Base-by-base conservation (phyloP, 2,797 vertebrate species). In the Lindbergichthys nudifrons region DNA sequence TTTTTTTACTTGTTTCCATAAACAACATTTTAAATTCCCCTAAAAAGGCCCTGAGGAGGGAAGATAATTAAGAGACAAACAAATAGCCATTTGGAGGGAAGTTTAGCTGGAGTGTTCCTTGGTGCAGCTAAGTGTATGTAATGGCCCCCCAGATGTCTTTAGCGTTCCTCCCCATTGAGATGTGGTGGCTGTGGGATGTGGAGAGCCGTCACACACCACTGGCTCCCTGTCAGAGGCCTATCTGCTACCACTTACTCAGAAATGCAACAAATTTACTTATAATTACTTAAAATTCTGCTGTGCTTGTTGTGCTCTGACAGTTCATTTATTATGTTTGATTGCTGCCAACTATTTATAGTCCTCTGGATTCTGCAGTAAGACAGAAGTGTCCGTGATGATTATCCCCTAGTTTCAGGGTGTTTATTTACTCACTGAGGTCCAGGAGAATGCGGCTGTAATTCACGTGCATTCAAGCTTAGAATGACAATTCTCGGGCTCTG, bases 241-340 rank as follows among this genome's bases (percentile, higher is more conserved):
- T 95, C 94, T 96, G 95, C 93, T 95, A 96, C 91, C 94, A 95
- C 94, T 96, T 95, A 96, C 82, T 89, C 79, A 90, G 87, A 95
- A 95, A 94, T 87, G 79, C 89, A 92, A 93, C 93, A 94, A 84
- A 94, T 93, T 94, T 93, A 90, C 89, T 90, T 90, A 87, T 94
- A 95, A 95, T 95, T 75, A 13, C 91, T 92, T 89, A 89, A 87
- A 92, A 94, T 94, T 92, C 93, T 92, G 90, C 89, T 69, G 68
- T 79, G 72, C 88, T 93, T 93, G 92, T 94, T 90, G 87, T 67
- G 72, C 72, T 85, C 90, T 96, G 95, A 95, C 94, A 94, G 93
- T 94, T 92, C 91, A 95, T 96, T 96, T 95, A 94, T 96, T 95
- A 94, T 87, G 89, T 94, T 92, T 94, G 92, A 95, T 96, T 96